Conservation (phyloP, 2,797 vertebrate species). For the Carapus acus region DNA sequence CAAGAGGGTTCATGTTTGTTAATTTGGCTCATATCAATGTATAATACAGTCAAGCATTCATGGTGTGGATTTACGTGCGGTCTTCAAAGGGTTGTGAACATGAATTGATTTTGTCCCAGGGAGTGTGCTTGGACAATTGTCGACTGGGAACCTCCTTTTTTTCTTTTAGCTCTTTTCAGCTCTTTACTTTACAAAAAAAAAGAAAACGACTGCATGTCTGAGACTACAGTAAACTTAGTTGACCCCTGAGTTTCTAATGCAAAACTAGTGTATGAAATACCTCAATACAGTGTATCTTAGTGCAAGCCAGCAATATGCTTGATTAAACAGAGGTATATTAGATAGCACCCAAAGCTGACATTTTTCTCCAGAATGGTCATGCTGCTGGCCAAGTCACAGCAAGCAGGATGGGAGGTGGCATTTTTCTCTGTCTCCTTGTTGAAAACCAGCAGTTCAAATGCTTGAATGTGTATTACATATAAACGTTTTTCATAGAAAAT, state of each 20-base stretch:
- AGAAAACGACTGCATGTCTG: conserved; percentile 63
- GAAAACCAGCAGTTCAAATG: conserved; percentile 82
- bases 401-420: conserved; percentile 63
- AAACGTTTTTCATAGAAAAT: conserved; percentile 87
- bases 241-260: conserved; percentile 83
- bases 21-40: conserved; percentile 73
- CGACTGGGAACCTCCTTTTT: conserved; percentile 54
- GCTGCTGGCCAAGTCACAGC: conserved; percentile 68
- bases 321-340: conserved; percentile 80
- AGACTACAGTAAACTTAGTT: conserved; percentile 80
- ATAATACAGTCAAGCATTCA: conserved; percentile 67
- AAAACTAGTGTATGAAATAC: conserved; percentile 83
- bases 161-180: conserved; percentile 44
- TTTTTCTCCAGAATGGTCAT: conserved; percentile 61
- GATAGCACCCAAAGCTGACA: conserved; percentile 80
- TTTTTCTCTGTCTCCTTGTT: conserved; percentile 64
- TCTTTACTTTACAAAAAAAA: conserved; percentile 45
- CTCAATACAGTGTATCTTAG: conserved; percentile 82
- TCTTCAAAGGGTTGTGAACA: conserved; percentile 57
- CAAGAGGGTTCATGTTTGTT: conserved; percentile 49
- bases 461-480: conserved; percentile 77
- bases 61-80: conserved; percentile 70
- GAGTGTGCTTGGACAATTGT: conserved; percentile 68
- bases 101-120: conserved; percentile 60
- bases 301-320: conserved; percentile 82